phyloP scores from a whole-genome alignment of 2,113 vertebrate species.

The Onychostoma macrolepis region DNA sequence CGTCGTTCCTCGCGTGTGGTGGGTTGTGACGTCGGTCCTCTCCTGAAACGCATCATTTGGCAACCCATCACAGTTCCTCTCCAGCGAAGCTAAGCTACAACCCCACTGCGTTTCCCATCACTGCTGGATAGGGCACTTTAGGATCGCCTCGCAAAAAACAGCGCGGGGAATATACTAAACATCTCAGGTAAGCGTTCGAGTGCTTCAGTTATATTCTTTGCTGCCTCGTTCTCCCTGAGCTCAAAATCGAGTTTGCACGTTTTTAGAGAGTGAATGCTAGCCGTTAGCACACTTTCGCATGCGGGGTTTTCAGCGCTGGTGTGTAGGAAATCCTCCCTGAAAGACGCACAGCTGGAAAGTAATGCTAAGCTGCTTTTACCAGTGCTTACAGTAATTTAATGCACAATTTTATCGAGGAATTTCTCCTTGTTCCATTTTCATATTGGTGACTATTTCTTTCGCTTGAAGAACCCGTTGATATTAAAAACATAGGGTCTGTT shows the following conservation, averaged over 20 bases:
- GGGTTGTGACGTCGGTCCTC: conserved; percentile 30
- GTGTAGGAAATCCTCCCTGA: neutral
- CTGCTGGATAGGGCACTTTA: neutral
- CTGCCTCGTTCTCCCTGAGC: neutral
- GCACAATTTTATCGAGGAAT: neutral
- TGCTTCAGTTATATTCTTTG: neutral
- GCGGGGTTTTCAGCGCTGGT: neutral
- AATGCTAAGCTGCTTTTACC: neutral
- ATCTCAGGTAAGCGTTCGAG: conserved; percentile 19
- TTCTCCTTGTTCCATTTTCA: neutral
- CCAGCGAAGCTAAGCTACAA: conserved; percentile 41
- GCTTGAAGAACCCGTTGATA: neutral
- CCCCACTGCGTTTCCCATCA: conserved; percentile 19
- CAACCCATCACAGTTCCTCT: conserved; percentile 44
- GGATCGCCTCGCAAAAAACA: neutral
- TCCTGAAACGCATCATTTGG: conserved; percentile 45
- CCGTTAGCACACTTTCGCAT: conserved; percentile 46
- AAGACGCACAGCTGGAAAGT: conserved; percentile 11
- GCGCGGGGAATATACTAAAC: neutral
- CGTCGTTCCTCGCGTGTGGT: neutral
- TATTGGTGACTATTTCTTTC: neutral
- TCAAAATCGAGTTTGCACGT: neutral
- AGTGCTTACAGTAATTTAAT: neutral
- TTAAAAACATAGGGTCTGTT: neutral
- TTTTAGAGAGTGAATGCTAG: conserved; percentile 35